Evolutionary conservation across 2,113 vertebrate species (phyloP), one percentile per base, ranked within the genome.

Genomic region (Siniperca knerii): DNA sequence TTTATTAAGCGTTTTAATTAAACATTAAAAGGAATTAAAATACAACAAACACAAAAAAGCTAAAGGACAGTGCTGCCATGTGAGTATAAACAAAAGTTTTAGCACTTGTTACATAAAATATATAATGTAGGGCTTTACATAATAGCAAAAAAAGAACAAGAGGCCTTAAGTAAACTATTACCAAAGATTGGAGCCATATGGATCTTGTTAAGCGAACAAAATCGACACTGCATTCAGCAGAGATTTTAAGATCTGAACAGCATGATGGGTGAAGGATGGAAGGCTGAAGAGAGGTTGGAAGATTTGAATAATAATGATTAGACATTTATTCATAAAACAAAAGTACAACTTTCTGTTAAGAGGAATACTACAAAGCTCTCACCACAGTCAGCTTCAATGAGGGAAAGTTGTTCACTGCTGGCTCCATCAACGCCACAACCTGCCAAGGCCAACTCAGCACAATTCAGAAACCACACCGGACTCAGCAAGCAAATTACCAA

Each of bases 391-490:
- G 75, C 67, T 21, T 58, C 66, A 83, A 70, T 21, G 21, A 66
- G 55, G 77, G 72, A 75, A 75, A 68, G 75, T 80, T 73, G 6
- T 76, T 61, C 48, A 12, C 77, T 16, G 21, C 75, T 79, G 84
- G 84, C 90, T 87, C 69, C 75, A 0, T 71, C 55, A 37, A 57
- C 13, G 4, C 20, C 40, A 3, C 29, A 5, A 71, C 48, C 81
- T 62, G 85, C 87, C 91, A 89, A 79, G 40, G 58, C 81, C 48
- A 29, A 70, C 68, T 77, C 68, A 88, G 79, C 87, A 69, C 76
- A 61, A 42, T 9, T 20, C 60, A 66, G 18, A 84, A 89, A 89
- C 75, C 88, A 46, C 77, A 42, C 55, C 33, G 64, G 76, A 79
- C 76, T 72, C 71, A 29, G 40, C 72, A 40, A 67, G 57, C 60